Conservation (phyloP, 2,888 invertebrate genomes). For the Macrosiphum euphorbiae region DNA sequence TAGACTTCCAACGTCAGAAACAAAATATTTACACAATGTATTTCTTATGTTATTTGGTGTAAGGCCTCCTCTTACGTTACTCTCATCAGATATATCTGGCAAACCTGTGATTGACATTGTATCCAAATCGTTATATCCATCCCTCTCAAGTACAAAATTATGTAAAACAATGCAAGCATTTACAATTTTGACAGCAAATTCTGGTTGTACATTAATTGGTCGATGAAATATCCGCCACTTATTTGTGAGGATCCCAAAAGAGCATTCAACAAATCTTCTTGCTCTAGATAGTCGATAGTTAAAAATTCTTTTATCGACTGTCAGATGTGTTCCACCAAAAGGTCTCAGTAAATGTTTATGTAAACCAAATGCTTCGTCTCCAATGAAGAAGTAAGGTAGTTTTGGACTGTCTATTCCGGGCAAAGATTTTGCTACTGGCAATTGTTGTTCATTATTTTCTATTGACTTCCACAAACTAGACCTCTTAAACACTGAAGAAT, state of each 20-base stretch:
- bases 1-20: slow-evolving; percentile 61
- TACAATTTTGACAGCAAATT: slow-evolving; percentile 67
- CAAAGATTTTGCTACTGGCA: slow-evolving; percentile 67
- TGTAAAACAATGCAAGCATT: slow-evolving; percentile 68
- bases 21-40: slow-evolving; percentile 56
- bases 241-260: slow-evolving; percentile 68
- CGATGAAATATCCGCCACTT: slow-evolving; percentile 68
- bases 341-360: slow-evolving; percentile 67
- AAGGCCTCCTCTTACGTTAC: slow-evolving; percentile 64
- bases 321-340: slow-evolving; percentile 66
- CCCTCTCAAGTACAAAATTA: slow-evolving; percentile 67
- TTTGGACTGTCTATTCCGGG: slow-evolving; percentile 67
- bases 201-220: slow-evolving; percentile 67
- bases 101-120: slow-evolving; percentile 66
- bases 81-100: slow-evolving; percentile 66
- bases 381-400: slow-evolving; percentile 68
- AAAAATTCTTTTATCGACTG: slow-evolving; percentile 67
- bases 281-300: slow-evolving; percentile 67
- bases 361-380: slow-evolving; percentile 68
- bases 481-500: slow-evolving; percentile 68
- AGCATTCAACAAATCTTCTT: slow-evolving; percentile 67
- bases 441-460: slow-evolving; percentile 65
- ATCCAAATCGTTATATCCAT: slow-evolving; percentile 66
- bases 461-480: slow-evolving; percentile 66
- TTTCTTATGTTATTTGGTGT: slow-evolving; percentile 67